Evolutionary conservation across 2,113 vertebrate species (phyloP).

Genomic region (Hymenochirus boettgeri): DNA sequence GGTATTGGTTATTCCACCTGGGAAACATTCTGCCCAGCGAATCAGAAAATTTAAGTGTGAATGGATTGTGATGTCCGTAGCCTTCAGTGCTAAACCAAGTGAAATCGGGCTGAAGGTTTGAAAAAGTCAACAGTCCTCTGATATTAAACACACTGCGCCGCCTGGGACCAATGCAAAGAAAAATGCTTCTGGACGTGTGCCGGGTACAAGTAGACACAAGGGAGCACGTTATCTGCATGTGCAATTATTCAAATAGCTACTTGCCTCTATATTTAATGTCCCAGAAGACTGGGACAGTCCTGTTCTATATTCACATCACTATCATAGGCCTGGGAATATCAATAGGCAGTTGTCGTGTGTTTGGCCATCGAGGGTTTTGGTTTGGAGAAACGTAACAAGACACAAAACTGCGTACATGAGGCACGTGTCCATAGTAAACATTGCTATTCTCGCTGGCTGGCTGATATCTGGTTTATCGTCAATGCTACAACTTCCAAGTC

Average conservation of each 20-base stretch:
- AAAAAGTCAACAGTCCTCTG: constrained; percentile 53
- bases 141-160: constrained; percentile 61
- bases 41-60: constrained; percentile 42
- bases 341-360: constrained; percentile 68
- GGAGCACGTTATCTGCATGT: constrained; percentile 57
- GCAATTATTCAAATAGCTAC: constrained; percentile 51
- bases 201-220: not conserved
- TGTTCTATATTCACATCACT: constrained; percentile 57
- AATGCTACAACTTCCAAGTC: constrained; percentile 43
- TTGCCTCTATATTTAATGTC: constrained; percentile 81
- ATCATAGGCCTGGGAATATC: constrained; percentile 72
- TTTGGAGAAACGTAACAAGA: constrained; percentile 69
- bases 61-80: constrained; percentile 62
- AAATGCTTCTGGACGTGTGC: constrained; percentile 63
- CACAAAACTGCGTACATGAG: constrained; percentile 76
- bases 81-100: constrained; percentile 48
- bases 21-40: constrained; percentile 58
- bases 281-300: not conserved
- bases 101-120: constrained; percentile 59
- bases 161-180: constrained; percentile 67
- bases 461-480: constrained; percentile 77
- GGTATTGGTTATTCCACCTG: constrained; percentile 57
- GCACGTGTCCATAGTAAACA: constrained; percentile 78
- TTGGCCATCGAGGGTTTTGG: constrained; percentile 65
- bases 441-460: constrained; percentile 65